Base-by-base conservation (phyloP, 2,888 invertebrate species). In the Acrobasis consociella region DNA sequence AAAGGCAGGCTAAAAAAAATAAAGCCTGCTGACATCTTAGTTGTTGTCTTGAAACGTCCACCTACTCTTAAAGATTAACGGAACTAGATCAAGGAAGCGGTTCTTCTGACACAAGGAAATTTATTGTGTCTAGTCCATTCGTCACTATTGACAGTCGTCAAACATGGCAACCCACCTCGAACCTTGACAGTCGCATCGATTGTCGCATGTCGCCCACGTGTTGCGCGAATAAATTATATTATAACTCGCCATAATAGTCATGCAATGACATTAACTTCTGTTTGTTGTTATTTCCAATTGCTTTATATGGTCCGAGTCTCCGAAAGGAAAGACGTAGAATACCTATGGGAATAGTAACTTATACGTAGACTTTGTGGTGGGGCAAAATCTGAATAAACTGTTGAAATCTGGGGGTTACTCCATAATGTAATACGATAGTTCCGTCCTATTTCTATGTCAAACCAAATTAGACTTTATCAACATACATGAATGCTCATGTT, bases 131-230 rank as follows among this genome's bases (percentile, higher is more conserved):
- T 42, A 39, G 38, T 38, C 49, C 8, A 46, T 56, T 42, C 49
- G 37, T 50, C 38, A 59, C 9, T 49, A 49, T 59, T 49, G 49
- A 50, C 49, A 58, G 58, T 37, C 49, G 49, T 58, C 59, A 49
- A 59, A 59, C 13, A 56, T 50, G 59, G 59, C 49, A 49, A 31
- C 37, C 49, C 49, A 50, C 49, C 16, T 16, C 5, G 46, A 42
- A 22, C 56, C 56, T 56, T 56, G 56, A 10, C 42, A 13, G 42
- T 46, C 56, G 56, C 56, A 56, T 56, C 56, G 56, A 56, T 56
- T 56, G 56, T 13, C 56, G 56, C 56, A 46, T 56, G 56, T 13
- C 56, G 56, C 56, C 56, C 56, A 56, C 56, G 56, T 42, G 56
- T 39, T 39, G 42, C 46, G 42, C 37, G 39, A 39, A 56, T 56